These are phyloP conservation scores for Epinotia demarniana DNA, from an alignment of 2,888 invertebrate genomes.

Conservation along the genomic window DNA sequence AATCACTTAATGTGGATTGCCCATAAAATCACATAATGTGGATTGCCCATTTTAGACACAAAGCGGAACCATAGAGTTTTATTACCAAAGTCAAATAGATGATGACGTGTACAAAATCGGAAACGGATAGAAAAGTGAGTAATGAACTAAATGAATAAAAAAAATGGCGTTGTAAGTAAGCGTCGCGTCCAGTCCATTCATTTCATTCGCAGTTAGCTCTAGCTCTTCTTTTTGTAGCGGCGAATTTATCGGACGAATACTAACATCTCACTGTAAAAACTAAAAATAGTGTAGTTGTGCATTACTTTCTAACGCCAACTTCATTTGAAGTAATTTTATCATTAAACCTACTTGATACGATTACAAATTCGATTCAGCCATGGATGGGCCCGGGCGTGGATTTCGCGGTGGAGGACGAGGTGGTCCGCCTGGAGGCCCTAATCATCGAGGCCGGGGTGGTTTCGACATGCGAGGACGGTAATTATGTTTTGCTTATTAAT, in stretches of 20 bases:
- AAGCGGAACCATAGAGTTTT: background rate
- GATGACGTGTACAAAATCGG: background rate
- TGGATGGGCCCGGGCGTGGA: constrained; percentile 73
- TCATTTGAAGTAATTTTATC: background rate
- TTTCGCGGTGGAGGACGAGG: constrained; percentile 79
- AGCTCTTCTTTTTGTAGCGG: constrained; percentile 13
- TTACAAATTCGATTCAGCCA: constrained; percentile 44
- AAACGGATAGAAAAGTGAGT: background rate
- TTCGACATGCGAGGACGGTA: constrained; percentile 81
- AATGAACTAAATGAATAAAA: background rate
- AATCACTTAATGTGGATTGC: too few relatives aligned
- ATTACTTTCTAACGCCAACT: background rate
- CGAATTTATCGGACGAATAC: background rate
- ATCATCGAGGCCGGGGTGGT: constrained; percentile 72
- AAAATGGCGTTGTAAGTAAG: background rate
- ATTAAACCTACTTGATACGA: background rate
- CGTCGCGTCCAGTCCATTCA: constrained; percentile 3
- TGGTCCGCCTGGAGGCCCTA: constrained; percentile 67
- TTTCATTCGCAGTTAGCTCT: background rate
- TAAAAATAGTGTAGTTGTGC: background rate
- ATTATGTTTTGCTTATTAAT: constrained; percentile 42
- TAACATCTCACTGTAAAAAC: background rate
- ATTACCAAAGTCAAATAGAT: background rate
- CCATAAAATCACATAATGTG: too few relatives aligned
- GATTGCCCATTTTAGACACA: background rate